Base-by-base conservation (phyloP, 2,888 invertebrate genomes). In the Gasteruption jaculator region DNA sequence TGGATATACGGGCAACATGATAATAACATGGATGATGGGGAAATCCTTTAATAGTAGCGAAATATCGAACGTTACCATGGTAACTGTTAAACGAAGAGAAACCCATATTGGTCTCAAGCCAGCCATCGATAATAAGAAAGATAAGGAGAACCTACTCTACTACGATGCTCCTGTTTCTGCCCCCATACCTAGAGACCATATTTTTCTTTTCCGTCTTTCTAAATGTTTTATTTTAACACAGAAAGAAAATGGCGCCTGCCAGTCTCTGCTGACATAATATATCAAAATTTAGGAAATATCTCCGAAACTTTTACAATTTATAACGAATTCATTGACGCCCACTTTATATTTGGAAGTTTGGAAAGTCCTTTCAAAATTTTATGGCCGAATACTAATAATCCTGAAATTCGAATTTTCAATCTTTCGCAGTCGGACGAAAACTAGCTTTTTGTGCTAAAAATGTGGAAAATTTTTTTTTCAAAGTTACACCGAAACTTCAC, bases 101-200 rank as follows among this genome's bases (percentile, higher is more conserved):
- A 58, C 61, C 65, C 16, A 66, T 66, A 57, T 65, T 68, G 68
- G 65, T 65, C 55, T 55, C 43, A 44, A 45, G 63, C 67, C 67
- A 65, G 63, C 65, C 68, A 68, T 70, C 69, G 68, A 70, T 70
- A 69, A 70, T 70, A 68, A 64, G 60, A 63, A 65, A 68, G 69
- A 69, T 69, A 69, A 69, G 65, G 56, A 53, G 42, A 41, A 38
- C 32, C 44, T 41, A 46, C n/a, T 43, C 46, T 37, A 42, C 34
- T 41, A 24, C 45, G 38, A 50, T 38, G 34, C 25, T 38, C 38
- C 34, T 38, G 42, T 19, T 32, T 36, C 38, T 43, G 36, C 16
- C 33, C 33, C 30, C 38, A 40, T 39, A 40, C n/a, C n/a, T n/a
- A n/a, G n/a, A 31, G 41, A 12, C 29, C 32, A 35, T 32, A 20